Percentiles rank a stretch among this genome's conserved stretches.
Conservation (phyloP, 2,113 vertebrate species). For the Stigmatopora argus region DNA sequence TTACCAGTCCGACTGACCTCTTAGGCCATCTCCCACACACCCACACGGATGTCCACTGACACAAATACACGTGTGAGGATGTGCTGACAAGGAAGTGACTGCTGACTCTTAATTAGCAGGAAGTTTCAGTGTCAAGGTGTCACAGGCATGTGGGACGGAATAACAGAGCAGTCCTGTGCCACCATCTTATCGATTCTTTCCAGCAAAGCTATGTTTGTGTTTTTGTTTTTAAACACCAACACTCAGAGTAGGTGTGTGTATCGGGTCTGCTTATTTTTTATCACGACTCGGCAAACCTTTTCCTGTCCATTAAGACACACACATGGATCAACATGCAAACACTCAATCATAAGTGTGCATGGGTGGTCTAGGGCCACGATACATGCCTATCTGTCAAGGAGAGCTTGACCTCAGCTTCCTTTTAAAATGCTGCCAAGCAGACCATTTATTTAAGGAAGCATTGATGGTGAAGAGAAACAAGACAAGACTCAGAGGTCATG, state of each 20-base stretch:
- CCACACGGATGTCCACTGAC: constrained; percentile 18
- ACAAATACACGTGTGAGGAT: constrained; percentile 37
- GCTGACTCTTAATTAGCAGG: constrained; percentile 60
- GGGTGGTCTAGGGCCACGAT: constrained; percentile 49
- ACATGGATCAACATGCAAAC: constrained; percentile 12
- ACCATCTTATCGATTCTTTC: constrained; percentile 23
- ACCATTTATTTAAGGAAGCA: constrained; percentile 64
- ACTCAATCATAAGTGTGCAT: constrained; percentile 32
- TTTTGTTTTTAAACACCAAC: not conserved
- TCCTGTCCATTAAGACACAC: constrained; percentile 7
- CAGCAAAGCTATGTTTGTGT: constrained; percentile 37
- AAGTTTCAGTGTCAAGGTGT: constrained; percentile 63
- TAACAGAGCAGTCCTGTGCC: constrained; percentile 22
- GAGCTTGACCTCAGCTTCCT: constrained; percentile 54
- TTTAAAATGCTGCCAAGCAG: constrained; percentile 59
- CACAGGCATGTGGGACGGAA: constrained; percentile 43
- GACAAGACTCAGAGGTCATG: constrained; percentile 25
- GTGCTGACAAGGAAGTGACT: constrained; percentile 53
- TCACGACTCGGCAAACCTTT: constrained; percentile 27
- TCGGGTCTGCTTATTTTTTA: not conserved
- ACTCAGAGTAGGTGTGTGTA: constrained; percentile 6
- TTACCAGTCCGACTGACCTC: constrained; percentile 52
- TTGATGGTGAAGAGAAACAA: constrained; percentile 23
- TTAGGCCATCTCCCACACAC: constrained; percentile 21
- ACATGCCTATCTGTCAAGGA: constrained; percentile 52